Conservation (phyloP, 2,113 vertebrate genomes). For the Crotalus horridus region DNA sequence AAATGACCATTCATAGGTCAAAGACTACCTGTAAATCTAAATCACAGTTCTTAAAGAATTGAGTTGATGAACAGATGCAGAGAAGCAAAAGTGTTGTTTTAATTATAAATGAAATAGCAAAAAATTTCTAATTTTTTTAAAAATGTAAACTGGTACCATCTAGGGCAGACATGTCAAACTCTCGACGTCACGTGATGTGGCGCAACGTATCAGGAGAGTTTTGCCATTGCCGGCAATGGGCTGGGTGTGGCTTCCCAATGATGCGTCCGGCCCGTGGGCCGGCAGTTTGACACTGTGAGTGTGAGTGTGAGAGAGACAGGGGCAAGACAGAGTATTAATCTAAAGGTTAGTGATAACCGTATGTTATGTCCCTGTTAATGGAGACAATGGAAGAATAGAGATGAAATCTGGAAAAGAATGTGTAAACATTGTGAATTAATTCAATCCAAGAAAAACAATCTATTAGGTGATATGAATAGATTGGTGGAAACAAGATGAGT, state of each 20-base stretch:
- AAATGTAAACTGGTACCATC: background rate
- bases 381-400: background rate
- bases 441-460: background rate
- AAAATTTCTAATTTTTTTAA: background rate
- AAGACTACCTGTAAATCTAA: background rate
- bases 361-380: background rate
- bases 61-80: background rate
- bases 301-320: background rate
- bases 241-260: too few species aligned
- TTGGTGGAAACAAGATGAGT: background rate
- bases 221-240: too few species aligned
- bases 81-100: background rate
- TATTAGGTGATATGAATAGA: background rate
- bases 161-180: background rate
- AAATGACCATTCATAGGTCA: background rate
- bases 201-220: too few species aligned
- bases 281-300: too few species aligned
- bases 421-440: background rate
- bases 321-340: background rate
- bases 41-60: background rate
- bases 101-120: background rate
- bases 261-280: too few species aligned
- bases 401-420: background rate
- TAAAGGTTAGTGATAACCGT: background rate
- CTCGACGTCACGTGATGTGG: rapidly evolving